Percentiles rank a stretch among this genome's conserved stretches.
phyloP scores from a whole-genome alignment of 2,113 vertebrate genomes.

The Anolis sagrei region DNA sequence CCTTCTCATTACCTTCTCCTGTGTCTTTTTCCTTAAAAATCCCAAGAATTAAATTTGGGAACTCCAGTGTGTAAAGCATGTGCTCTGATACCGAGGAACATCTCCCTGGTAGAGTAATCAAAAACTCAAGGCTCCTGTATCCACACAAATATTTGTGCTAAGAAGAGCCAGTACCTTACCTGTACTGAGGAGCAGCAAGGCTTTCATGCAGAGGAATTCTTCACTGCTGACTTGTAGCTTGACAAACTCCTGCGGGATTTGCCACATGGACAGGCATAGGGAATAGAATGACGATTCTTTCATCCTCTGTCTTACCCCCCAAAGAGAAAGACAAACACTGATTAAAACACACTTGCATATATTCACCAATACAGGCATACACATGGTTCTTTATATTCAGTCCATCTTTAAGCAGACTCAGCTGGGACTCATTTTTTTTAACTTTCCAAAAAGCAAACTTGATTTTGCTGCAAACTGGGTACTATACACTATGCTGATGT shows the following conservation, averaged over 20 bases:
- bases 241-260: constrained; percentile 94
- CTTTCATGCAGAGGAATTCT: constrained; percentile 99
- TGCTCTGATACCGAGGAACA: not conserved
- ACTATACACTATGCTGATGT: too few relatives aligned
- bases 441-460: too few relatives aligned
- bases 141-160: not conserved
- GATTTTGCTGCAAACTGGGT: too few relatives aligned
- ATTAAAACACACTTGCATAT: constrained; percentile 9
- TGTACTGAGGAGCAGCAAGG: constrained; percentile 93
- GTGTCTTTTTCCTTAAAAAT: not conserved
- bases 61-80: not conserved
- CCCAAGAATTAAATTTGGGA: not conserved
- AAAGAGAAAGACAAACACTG: constrained; percentile 34
- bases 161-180: constrained; percentile 76
- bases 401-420: too few relatives aligned
- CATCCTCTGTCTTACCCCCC: constrained; percentile 88
- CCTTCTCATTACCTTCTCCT: not conserved
- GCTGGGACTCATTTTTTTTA: too few relatives aligned
- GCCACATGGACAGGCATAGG: constrained; percentile 94
- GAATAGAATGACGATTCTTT: constrained; percentile 93
- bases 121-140: not conserved
- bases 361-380: too few relatives aligned
- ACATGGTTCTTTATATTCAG: constrained; percentile 12
- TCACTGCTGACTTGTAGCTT: constrained; percentile 93
- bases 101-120: not conserved